phyloP scores from a whole-genome alignment of 2,113 vertebrate genomes.

The Eretmochelys imbricata region DNA sequence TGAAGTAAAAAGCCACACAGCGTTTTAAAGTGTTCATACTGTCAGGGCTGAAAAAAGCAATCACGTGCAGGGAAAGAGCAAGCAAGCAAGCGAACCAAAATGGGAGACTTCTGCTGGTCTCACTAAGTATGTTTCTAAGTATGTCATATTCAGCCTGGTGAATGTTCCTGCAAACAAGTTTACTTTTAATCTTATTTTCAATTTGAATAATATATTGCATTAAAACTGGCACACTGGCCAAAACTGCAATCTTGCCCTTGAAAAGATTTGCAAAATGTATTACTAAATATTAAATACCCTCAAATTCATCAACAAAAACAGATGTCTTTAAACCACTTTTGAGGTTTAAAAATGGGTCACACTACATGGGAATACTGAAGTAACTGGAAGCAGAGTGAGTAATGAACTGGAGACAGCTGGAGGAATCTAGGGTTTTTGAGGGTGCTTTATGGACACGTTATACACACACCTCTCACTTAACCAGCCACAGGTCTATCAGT shows the following conservation, averaged over 20 bases:
- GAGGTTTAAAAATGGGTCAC: background rate
- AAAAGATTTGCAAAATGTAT: background rate
- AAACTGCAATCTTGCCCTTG: background rate
- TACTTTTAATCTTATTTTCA: background rate
- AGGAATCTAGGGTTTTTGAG: background rate
- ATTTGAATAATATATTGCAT: background rate
- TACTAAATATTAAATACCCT: background rate
- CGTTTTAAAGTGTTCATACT: slow-evolving; percentile 33
- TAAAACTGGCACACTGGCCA: background rate
- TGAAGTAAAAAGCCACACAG: background rate
- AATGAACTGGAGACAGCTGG: background rate
- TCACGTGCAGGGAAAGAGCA: slow-evolving; percentile 8
- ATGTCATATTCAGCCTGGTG: background rate
- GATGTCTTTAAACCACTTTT: background rate
- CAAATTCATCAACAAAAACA: background rate
- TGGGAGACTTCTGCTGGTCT: background rate
- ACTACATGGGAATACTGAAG: background rate
- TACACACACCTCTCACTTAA: fast-evolving
- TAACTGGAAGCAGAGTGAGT: background rate
- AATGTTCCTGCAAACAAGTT: background rate
- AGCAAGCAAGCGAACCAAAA: slow-evolving; percentile 19
- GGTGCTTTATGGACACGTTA: background rate
- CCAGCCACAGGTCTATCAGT: background rate
- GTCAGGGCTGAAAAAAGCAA: slow-evolving; percentile 16
- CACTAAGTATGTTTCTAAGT: background rate